A percentile compares a stretch with the other conserved stretches of the same genome.
These are phyloP conservation scores for Steinernema scapterisci DNA, from an alignment of 2,888 invertebrate species.

Conservation along the genomic window DNA sequence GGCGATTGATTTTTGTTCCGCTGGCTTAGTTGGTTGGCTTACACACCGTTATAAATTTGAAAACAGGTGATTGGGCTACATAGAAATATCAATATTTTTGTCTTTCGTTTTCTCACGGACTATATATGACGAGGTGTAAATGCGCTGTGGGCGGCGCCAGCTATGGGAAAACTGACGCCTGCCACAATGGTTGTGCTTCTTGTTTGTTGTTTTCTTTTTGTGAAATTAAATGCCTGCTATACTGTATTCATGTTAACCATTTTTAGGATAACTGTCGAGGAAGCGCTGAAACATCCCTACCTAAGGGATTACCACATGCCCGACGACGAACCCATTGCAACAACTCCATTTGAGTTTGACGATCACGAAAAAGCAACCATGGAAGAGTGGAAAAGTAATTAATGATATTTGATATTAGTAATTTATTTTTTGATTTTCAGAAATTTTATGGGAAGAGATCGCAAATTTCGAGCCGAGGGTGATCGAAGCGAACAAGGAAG, in stretches of 20 bases:
- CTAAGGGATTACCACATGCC: constrained; percentile 49
- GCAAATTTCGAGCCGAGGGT: neutral
- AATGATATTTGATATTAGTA: constrained; percentile 34
- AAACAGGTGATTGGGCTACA: too few relatives aligned
- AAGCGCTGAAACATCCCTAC: constrained; percentile 61
- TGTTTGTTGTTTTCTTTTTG: too few relatives aligned
- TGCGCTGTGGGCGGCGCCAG: neutral
- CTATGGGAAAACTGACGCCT: neutral
- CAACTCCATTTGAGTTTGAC: constrained; percentile 54
- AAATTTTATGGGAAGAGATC: constrained; percentile 58
- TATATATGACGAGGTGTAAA: too few relatives aligned
- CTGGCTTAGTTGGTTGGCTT: too few relatives aligned
- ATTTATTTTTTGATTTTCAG: constrained; percentile 41
- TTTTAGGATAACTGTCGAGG: constrained; percentile 58
- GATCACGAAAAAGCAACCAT: constrained; percentile 48
- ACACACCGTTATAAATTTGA: too few relatives aligned
- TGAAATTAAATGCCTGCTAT: too few relatives aligned
- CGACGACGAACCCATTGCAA: constrained; percentile 58
- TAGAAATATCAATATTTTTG: too few relatives aligned
- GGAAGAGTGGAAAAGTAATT: constrained; percentile 55
- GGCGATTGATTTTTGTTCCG: too few relatives aligned
- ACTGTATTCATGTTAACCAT: too few relatives aligned
- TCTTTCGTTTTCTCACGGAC: too few relatives aligned
- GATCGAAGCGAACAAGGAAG: neutral
- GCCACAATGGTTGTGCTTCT: neutral